Percentiles rank a stretch among this genome's conserved stretches.
Conservation (phyloP, 30 jellyfish, hydroid and myxozoan species). For the Aurelia coerulea region DNA sequence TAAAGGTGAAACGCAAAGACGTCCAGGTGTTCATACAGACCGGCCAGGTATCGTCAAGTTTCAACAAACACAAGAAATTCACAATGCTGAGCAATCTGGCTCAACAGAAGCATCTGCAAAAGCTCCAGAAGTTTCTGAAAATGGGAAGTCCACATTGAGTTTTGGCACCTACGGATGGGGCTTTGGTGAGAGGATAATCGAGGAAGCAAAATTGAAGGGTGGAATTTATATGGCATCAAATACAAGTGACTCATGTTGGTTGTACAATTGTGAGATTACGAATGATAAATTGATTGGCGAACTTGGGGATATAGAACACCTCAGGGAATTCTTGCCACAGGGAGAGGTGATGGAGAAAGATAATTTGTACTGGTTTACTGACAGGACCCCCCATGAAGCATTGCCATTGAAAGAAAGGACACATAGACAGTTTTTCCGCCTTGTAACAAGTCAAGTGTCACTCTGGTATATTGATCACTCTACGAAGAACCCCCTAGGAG, state of each 20-base stretch:
- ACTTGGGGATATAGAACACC: slow-evolving; percentile 63
- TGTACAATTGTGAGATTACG: slow-evolving; percentile 62
- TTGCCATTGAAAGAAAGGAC: slow-evolving; percentile 25
- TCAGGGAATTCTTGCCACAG: slow-evolving; percentile 48
- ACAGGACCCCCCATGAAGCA: slow-evolving; percentile 77
- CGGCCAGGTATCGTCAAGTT: slow-evolving; percentile 49
- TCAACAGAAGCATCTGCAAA: background rate
- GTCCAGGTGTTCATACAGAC: slow-evolving; percentile 80
- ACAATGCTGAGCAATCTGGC: background rate
- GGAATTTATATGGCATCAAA: slow-evolving; percentile 72
- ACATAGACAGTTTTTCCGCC: slow-evolving; percentile 52
- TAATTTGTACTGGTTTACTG: slow-evolving; percentile 62
- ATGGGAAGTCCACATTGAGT: background rate
- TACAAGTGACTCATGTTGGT: slow-evolving; percentile 45
- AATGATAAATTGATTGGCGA: slow-evolving; percentile 34
- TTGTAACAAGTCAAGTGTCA: slow-evolving; percentile 66
- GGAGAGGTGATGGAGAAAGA: slow-evolving; percentile 22
- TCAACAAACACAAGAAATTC: background rate
- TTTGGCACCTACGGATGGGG: slow-evolving; percentile 26
- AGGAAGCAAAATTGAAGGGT: background rate
- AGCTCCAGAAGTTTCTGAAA: background rate
- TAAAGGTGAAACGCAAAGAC: slow-evolving; percentile 48
- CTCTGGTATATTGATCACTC: slow-evolving; percentile 75
- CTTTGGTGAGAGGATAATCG: background rate
- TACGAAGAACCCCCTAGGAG: slow-evolving; percentile 62